Evolutionary conservation across 2,888 invertebrate genomes (phyloP), one percentile per base, ranked within the genome.

Genomic region (Lottia gigantea): DNA sequence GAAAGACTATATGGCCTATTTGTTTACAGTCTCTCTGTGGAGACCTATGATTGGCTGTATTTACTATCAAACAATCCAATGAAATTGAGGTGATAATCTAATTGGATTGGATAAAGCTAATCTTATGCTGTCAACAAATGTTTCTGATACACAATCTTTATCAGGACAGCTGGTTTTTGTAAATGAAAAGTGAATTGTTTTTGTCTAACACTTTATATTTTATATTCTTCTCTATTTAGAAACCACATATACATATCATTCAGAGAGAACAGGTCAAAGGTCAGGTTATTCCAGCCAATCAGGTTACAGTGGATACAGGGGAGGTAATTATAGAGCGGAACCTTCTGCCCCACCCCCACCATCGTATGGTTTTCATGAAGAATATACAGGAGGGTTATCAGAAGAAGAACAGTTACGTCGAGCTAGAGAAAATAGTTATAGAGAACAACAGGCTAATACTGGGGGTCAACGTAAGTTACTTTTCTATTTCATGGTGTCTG

Each of bases 351-450:
- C 26, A 31, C 66, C 46, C 25, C 49, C 47, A 14, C 31, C 31
- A n/a, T 19, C 16, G 2, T 71, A 69, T 26, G 46, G 61, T n/a
- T 66, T 67, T 63, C 75, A 76, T 73, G 45, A 71, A 16, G 62
- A 71, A 16, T 86, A 84, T 75, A 85, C 86, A 14, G 87, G 84
- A 2, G 88, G 88, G 11, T 62, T 86, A 62, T 81, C 80, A 68
- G 88, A 88, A 71, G 86, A 87, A 67, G 87, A 88, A 72, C 87
- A 88, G 75, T 72, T 82, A 7, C 67, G 79, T 46, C 71, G 78
- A 64, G 87, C 87, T 16, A 83, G 80, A 76, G 81, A 84, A 68
- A 80, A 85, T 66, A 83, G 84, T 68, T 40, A 75, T 61, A 62
- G 65, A 63, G 63, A 73, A 15, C 68, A 68, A 40, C 61, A 67